These are phyloP conservation scores for Picathartes gymnocephalus DNA, from an alignment of 2,113 vertebrate genomes.

Conservation along the genomic window DNA sequence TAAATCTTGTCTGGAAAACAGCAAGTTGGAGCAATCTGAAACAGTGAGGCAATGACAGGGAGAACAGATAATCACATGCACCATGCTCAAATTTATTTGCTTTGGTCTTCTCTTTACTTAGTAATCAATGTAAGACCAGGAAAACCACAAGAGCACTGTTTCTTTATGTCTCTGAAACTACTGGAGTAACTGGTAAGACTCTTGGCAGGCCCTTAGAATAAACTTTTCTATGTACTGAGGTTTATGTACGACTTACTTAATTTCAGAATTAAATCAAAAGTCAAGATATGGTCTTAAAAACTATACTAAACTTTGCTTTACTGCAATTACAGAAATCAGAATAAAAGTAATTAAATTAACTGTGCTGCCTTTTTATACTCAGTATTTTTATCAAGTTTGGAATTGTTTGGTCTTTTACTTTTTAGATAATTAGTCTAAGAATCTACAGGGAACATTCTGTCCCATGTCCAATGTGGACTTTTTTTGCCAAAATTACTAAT, in stretches of 20 bases:
- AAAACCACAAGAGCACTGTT: fast-evolving
- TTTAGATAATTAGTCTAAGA: not conserved
- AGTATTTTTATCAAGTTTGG: not conserved
- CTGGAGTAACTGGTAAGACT: not conserved
- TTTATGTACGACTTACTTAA: not conserved
- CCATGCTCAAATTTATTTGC: not conserved
- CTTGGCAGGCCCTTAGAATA: not conserved
- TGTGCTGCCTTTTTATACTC: not conserved
- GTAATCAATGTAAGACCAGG: not conserved
- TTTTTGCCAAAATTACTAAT: conserved; percentile 2
- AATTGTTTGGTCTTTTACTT: not conserved
- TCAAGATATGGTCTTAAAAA: not conserved
- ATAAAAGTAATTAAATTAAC: not conserved
- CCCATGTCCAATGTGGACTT: not conserved
- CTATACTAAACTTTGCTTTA: not conserved
- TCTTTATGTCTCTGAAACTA: not conserved
- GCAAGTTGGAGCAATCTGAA: not conserved
- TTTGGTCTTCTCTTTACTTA: not conserved
- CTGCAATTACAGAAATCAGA: not conserved
- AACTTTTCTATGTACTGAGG: not conserved
- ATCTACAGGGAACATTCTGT: not conserved
- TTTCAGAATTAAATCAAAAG: not conserved
- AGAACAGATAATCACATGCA: not conserved
- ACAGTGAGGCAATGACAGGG: not conserved
- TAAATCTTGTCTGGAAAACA: not conserved